Evolutionary conservation across 1,140 invertebrate species (phyloP), one percentile per base, ranked within the genome.

Genomic region (Phymorhynchus buccinoides): DNA sequence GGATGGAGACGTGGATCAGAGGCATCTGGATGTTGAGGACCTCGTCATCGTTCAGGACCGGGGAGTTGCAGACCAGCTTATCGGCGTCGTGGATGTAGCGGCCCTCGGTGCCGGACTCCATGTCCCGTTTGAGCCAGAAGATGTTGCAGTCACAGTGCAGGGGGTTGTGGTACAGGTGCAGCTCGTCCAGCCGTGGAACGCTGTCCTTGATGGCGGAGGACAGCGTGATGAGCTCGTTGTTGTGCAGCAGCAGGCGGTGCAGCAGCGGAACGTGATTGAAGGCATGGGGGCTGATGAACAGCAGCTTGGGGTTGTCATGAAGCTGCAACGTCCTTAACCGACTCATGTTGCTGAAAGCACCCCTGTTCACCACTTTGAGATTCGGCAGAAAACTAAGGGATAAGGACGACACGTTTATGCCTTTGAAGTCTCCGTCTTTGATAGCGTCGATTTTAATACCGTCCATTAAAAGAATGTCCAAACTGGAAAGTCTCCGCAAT

Each of bases 61-160:
- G 93, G 66, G 85, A 89, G 78, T 90, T 87, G 88, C 94, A 94
- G 27, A 91, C 84, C 56, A 94, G 87, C 27, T 89, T 89, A 14
- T 92, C 89, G 18, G 91, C 85, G 27, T 93, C 90, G 12, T 88
- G 87, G 80, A 93, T 86, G 75, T 85, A 78, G 78, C 22, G 71
- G 35, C n/a, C 48, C 41, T 16, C 35, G 32, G n/a, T 83, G 66
- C 42, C 80, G n/a, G 77, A 44, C 27, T 84, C 73, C 7, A 90
- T 39, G 73, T 89, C 88, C 71, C 92, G 82, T 35, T 88, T 86
- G 22, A 94, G 90, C 94, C 94, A 94, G 52, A 91, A 89, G 30
- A 91, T 88, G 88, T 94, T 94, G 86, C 94, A 94, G 86, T 94
- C 94, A 88, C 94, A 94, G n/a, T 87, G 88, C 3, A 94, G 87